Evolutionary conservation across 2,888 invertebrate genomes (phyloP).

Genomic region (Aricia artaxerxes): DNA sequence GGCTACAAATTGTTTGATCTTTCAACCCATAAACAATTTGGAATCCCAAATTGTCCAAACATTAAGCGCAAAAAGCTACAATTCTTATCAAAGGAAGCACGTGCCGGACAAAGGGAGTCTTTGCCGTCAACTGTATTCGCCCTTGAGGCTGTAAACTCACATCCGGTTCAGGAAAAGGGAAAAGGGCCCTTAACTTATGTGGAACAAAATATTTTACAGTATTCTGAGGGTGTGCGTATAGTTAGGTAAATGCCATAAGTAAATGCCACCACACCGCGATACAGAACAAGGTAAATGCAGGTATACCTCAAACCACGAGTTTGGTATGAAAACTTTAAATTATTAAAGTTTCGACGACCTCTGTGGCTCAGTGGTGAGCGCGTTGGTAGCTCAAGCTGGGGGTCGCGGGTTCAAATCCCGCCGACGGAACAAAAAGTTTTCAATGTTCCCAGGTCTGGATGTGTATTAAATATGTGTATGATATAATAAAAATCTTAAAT

Average conservation of each 20-base stretch:
- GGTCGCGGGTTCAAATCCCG: no score
- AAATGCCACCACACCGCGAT: not conserved
- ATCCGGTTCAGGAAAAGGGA: constrained; percentile 24
- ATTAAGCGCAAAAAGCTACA: not conserved
- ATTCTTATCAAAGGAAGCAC: constrained; percentile 23
- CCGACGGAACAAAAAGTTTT: no score
- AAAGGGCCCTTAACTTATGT: not conserved
- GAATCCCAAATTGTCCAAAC: constrained; percentile 15
- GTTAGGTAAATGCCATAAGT: not conserved
- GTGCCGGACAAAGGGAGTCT: constrained; percentile 25
- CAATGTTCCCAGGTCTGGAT: no score
- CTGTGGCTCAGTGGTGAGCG: no score
- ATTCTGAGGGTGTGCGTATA: not conserved
- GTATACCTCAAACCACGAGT: no score
- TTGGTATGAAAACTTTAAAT: no score
- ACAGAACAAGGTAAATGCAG: no score
- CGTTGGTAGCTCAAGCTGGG: no score
- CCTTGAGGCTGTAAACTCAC: not conserved
- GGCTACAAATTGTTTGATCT: not conserved
- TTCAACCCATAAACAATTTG: constrained; percentile 1
- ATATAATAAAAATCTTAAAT: no score
- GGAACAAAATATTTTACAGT: constrained; percentile 10
- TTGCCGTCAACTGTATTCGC: constrained; percentile 22
- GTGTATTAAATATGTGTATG: no score
- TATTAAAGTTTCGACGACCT: no score